Base-by-base conservation (phyloP, 2,797 vertebrate genomes). In the Tarsius wallacei region DNA sequence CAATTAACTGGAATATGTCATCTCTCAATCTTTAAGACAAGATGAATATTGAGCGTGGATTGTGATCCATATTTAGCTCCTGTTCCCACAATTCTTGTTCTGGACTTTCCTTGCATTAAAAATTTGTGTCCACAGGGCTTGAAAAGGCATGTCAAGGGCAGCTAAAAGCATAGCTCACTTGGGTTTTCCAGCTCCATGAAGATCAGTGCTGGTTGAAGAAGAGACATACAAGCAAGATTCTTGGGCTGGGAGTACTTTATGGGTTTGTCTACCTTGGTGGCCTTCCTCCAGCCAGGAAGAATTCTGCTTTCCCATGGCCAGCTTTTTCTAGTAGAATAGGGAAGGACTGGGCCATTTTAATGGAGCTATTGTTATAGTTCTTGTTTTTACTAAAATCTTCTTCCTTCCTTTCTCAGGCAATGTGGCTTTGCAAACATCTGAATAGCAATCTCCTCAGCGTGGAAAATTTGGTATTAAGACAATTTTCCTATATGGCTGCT, bases 391-490 rank as follows among this genome's bases (percentile, higher is more conserved):
- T 14, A 0, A 61, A 0, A 5, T 24, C 21, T n/a, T 28, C 51
- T 28, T 53, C 51, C 31, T 31, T 64, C 59, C 71, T 93, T 42
- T 89, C 96, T 68, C 96, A 99, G 99, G 99, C 99, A 7, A 98
- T 98, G 98, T 98, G 99, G 98, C 99, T 99, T 57, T 98, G 98
- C 98, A 99, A 99, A 97, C 98, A 98, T 74, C 97, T 99, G 86
- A 98, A 97, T 96, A 97, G 97, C 78, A 94, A 93, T 5, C 97
- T 83, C 61, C 87, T 99, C 90, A 98, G 98, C 74, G 77, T 10
- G 93, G 98, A 99, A 91, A 98, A 94, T 97, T 93, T 99, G 96
- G 47, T 98, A 55, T 68, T 68, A 87, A 97, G 51, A 63, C 96
- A 98, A 24, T 86, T 24, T 89, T 98, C 98, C 36, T 5, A 1